Evolutionary conservation across 1,140 invertebrate genomes (phyloP).

Genomic region (Eriocheir sinensis): DNA sequence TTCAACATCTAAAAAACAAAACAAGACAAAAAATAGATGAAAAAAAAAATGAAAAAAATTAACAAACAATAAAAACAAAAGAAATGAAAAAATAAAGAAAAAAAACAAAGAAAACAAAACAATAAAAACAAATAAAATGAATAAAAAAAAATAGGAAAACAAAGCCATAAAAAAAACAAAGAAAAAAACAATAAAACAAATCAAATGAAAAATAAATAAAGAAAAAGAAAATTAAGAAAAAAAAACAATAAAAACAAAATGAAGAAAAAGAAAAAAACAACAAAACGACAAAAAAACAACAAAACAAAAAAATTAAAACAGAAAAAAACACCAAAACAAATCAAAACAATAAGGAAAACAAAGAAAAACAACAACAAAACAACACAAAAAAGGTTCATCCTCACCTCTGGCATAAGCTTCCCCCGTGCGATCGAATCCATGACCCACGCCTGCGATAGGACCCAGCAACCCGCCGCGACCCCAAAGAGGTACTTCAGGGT

Average conservation of each 20-base stretch:
- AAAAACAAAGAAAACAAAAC: too few species aligned
- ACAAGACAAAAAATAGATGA: not conserved
- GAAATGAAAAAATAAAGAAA: too few species aligned
- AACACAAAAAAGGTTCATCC: not conserved
- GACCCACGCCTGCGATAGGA: constrained; percentile 52
- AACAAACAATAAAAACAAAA: not conserved
- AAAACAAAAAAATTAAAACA: not conserved
- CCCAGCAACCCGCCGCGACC: constrained; percentile 62
- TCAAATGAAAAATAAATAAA: not conserved
- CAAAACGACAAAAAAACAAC: not conserved
- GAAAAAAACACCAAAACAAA: not conserved
- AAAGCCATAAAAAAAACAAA: not conserved
- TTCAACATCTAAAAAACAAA: not conserved
- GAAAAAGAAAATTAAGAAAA: not conserved
- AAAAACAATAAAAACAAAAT: not conserved
- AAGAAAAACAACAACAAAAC: not conserved
- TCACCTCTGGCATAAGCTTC: constrained; percentile 55
- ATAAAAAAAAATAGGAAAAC: too few species aligned
- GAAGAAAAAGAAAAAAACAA: not conserved
- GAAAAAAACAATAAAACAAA: not conserved
- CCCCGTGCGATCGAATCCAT: constrained; percentile 50
- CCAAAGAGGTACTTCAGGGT: constrained; percentile 67
- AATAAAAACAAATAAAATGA: not conserved
- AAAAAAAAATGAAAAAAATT: too few species aligned
- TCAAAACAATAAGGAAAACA: not conserved